phyloP scores from a whole-genome alignment of 2,888 invertebrate genomes.

The Epistrophella euchroma region DNA sequence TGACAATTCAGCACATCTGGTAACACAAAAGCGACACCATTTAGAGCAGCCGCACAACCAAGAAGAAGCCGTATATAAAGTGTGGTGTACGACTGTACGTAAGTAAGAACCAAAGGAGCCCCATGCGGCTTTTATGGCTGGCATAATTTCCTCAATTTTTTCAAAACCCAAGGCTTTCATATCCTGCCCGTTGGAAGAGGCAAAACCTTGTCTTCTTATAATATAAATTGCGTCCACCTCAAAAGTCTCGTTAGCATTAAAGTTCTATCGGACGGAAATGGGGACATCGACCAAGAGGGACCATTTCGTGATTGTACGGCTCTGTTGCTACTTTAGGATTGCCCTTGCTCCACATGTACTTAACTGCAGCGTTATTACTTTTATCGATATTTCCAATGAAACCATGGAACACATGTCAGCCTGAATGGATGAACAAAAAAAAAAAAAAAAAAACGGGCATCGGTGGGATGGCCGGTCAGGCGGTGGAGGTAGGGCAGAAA shows the following conservation, averaged over 20 bases:
- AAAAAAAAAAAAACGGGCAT: neutral
- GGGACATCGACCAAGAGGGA: constrained; percentile 60
- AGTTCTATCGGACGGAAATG: constrained; percentile 48
- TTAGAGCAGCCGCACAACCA: constrained; percentile 41
- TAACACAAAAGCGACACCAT: constrained; percentile 41
- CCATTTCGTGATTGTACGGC: constrained; percentile 55
- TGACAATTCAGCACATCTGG: constrained; percentile 73
- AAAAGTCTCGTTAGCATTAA: constrained; percentile 64
- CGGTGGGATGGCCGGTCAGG: constrained; percentile 7
- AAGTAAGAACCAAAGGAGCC: constrained; percentile 31
- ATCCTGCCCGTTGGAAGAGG: constrained; percentile 21
- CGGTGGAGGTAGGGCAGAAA: neutral
- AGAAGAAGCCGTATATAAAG: constrained; percentile 25
- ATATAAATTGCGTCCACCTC: constrained; percentile 22
- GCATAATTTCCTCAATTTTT: constrained; percentile 72
- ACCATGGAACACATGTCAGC: constrained; percentile 68
- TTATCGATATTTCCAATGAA: constrained; percentile 76
- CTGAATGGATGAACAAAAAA: constrained; percentile 46
- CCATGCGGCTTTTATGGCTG: constrained; percentile 71
- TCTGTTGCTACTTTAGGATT: constrained; percentile 57
- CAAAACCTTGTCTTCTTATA: neutral
- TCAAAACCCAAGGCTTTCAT: constrained; percentile 50
- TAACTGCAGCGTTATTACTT: constrained; percentile 74
- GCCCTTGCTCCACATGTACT: constrained; percentile 75
- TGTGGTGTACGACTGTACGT: neutral